phyloP scores from a whole-genome alignment of 2,113 vertebrate genomes.

The Rhipidura dahli region DNA sequence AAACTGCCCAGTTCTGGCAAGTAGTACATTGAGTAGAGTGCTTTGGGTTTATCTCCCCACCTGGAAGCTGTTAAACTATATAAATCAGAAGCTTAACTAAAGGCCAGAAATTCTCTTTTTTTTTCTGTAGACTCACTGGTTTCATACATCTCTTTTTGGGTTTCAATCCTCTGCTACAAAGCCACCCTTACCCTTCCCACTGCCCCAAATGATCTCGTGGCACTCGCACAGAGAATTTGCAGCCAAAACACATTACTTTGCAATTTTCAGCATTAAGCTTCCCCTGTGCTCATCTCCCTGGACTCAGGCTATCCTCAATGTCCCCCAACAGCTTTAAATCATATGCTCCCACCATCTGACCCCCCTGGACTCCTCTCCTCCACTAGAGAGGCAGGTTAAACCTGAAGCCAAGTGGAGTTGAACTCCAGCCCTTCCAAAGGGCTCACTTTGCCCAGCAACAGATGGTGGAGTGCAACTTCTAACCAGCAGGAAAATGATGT shows the following conservation, averaged over 20 bases:
- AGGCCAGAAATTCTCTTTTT: background rate
- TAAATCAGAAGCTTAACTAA: background rate
- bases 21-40: too few relatives aligned
- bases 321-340: constrained; percentile 13
- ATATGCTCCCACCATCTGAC: background rate
- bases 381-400: background rate
- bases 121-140: background rate
- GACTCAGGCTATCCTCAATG: background rate
- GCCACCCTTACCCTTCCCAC: background rate
- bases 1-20: background rate
- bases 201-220: background rate
- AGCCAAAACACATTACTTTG: background rate
- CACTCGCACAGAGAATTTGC: background rate
- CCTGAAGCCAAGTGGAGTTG: background rate
- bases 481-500: constrained; percentile 7
- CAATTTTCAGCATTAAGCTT: background rate
- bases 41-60: background rate
- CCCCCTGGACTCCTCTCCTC: background rate
- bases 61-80: background rate
- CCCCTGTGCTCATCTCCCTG: background rate
- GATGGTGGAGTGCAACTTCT: background rate
- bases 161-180: background rate
- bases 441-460: background rate
- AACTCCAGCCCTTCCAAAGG: constrained; percentile 4
- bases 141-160: background rate